Conservation (phyloP, 2,113 vertebrate genomes). For the Ptyas mucosa region DNA sequence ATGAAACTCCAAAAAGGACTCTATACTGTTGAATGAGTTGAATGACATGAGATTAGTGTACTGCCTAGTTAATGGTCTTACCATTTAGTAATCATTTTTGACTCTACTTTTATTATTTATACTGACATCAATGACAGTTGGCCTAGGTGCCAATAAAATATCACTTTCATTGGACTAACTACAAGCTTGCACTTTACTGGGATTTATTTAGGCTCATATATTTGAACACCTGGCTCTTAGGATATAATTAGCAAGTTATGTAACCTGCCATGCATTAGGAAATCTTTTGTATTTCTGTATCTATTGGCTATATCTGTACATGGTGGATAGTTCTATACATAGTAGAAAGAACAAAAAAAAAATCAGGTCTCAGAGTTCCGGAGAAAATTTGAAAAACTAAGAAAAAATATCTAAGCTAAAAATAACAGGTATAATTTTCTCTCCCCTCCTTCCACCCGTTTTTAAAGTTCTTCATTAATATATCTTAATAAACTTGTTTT, state of each 20-base stretch:
- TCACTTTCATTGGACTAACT: not conserved
- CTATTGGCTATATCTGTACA: not conserved
- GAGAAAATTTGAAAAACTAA: not conserved
- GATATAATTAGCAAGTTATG: slow-evolving; percentile 50
- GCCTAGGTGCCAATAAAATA: slow-evolving; percentile 5
- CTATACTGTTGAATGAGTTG: not conserved
- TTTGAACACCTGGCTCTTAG: slow-evolving; percentile 26
- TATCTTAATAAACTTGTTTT: not conserved
- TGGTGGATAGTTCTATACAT: not conserved
- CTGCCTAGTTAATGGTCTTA: not conserved
- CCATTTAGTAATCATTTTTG: slow-evolving; percentile 13
- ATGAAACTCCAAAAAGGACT: not conserved
- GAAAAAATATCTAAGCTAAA: slow-evolving; percentile 7
- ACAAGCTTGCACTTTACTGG: slow-evolving; percentile 20
- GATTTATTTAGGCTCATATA: slow-evolving; percentile 32
- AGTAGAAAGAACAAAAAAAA: slow-evolving; percentile 6
- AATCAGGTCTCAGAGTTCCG: not conserved
- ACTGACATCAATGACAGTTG: not conserved
- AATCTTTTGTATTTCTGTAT: not conserved
- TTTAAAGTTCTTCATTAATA: not conserved
- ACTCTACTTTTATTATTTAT: not conserved
- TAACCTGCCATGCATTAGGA: slow-evolving; percentile 33
- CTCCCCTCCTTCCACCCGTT: not conserved
- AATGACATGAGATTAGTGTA: not conserved
- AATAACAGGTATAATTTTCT: not conserved